Percentiles rank a stretch among this genome's conserved stretches.
phyloP scores from a whole-genome alignment of 1,140 invertebrate genomes.

The Drosophila nasuta region DNA sequence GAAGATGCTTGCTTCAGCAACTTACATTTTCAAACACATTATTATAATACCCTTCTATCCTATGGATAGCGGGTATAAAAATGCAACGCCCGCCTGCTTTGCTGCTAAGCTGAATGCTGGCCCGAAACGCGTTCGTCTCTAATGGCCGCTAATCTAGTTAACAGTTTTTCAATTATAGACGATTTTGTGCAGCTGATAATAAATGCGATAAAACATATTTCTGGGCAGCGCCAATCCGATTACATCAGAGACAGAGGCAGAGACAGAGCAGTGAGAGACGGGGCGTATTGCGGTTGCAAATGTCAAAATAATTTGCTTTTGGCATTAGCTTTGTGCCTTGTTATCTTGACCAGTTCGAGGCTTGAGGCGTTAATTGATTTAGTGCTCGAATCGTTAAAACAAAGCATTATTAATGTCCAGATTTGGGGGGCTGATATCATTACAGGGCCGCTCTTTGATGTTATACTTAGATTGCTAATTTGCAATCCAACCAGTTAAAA shows the following conservation, averaged over 20 bases:
- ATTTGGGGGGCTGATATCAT: slow-evolving; percentile 37
- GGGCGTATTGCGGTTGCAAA: slow-evolving; percentile 81
- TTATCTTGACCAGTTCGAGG: slow-evolving; percentile 22
- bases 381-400: slow-evolving; percentile 45
- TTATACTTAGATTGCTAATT: slow-evolving; percentile 55
- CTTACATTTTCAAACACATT: too few species aligned
- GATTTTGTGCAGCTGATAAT: slow-evolving; percentile 79
- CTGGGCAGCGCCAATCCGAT: slow-evolving; percentile 43
- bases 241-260: slow-evolving; percentile 53
- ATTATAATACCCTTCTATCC: too few species aligned
- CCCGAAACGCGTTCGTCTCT: slow-evolving; percentile 58
- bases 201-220: slow-evolving; percentile 83
- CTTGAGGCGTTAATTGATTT: slow-evolving; percentile 72
- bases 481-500: not conserved
- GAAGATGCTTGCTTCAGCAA: too few species aligned
- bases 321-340: slow-evolving; percentile 46
- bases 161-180: slow-evolving; percentile 82
- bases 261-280: not conserved
- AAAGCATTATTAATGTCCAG: slow-evolving; percentile 60
- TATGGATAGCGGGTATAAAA: not conserved
- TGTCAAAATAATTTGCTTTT: slow-evolving; percentile 74
- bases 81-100: slow-evolving; percentile 39
- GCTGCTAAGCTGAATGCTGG: slow-evolving; percentile 28
- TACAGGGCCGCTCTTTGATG: slow-evolving; percentile 62
- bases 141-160: slow-evolving; percentile 82